Evolutionary conservation across 2,797 vertebrate genomes (phyloP).

Genomic region (Melanotaenia maccullochi): DNA sequence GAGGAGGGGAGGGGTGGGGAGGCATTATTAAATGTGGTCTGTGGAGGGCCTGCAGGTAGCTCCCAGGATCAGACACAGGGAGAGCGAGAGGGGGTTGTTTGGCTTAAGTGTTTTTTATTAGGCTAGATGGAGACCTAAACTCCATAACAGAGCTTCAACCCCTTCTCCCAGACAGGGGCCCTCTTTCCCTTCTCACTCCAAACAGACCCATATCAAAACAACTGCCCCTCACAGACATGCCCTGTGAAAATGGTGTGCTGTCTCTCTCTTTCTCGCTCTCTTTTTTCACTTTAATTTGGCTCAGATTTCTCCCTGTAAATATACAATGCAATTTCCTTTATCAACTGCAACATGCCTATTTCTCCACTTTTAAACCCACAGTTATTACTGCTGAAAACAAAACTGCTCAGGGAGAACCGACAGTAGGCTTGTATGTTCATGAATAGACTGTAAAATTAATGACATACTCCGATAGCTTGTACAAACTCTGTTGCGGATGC

Average conservation of each 20-base stretch:
- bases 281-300: constrained; percentile 56
- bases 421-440: constrained; percentile 1
- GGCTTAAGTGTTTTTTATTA: constrained; percentile 86
- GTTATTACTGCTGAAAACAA: constrained; percentile 68
- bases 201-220: constrained; percentile 82
- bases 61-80: constrained; percentile 76
- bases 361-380: constrained; percentile 64
- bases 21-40: constrained; percentile 76
- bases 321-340: constrained; percentile 76
- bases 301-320: constrained; percentile 73
- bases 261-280: constrained; percentile 10
- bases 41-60: constrained; percentile 81
- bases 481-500: constrained; percentile 32
- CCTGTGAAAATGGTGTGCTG: constrained; percentile 63
- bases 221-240: constrained; percentile 71
- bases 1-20: constrained; percentile 26
- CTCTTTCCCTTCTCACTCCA: constrained; percentile 68
- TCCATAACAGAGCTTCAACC: constrained; percentile 80
- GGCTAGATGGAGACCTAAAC: constrained; percentile 84
- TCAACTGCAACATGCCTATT: constrained; percentile 59
- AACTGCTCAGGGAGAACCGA: constrained; percentile 29
- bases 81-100: constrained; percentile 79
- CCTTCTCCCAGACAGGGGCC: constrained; percentile 81
- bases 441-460: constrained; percentile 39
- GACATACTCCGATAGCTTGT: constrained; percentile 36